Evolutionary conservation across 2,797 vertebrate genomes (phyloP), one percentile per base, ranked within the genome.

Genomic region (Gymnothorax reevesii): DNA sequence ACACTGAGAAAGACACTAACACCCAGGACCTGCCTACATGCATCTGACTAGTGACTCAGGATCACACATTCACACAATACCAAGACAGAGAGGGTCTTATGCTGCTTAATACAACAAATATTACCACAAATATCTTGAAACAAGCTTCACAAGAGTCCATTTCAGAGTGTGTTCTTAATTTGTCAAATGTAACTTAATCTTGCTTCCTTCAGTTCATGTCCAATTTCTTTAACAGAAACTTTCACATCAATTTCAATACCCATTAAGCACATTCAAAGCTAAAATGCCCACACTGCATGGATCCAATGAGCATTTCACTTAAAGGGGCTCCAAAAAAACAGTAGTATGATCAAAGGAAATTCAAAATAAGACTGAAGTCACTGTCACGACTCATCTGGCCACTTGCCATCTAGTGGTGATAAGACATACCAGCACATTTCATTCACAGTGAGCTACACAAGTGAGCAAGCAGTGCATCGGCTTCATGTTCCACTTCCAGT

Each of bases 11-110:
- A 80, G 52, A 80, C 77, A 80, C 49, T 54, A 20, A 80, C 77
- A 33, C 49, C 77, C 77, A 54, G 73, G 33, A 42, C 73, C 77
- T 55, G 77, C 55, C 77, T 80, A 8, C 20, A 80, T 80, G 77
- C 77, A 22, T n/a, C 77, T n/a, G 49, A 77, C 15, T 27, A 80
- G 77, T 52, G 9, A n/a, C 49, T 80, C 9, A 55, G 77, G 77
- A 80, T n/a, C n/a, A 22, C 52, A n/a, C 77, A n/a, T 55, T 80
- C 49, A 80, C 20, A 80, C 77, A 80, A 80, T 80, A n/a, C 52
- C 77, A 17, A 80, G 52, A 22, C 49, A 80, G 52, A 22, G 77
- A 80, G 22, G 22, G 17, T 5, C n/a, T 22, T 77, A 17, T 42
- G 9, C 52, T 27, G 69, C 33, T 73, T 49, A 42, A 77, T 55